Evolutionary conservation across 2,888 invertebrate genomes (phyloP).

Genomic region (Thera obeliscata): DNA sequence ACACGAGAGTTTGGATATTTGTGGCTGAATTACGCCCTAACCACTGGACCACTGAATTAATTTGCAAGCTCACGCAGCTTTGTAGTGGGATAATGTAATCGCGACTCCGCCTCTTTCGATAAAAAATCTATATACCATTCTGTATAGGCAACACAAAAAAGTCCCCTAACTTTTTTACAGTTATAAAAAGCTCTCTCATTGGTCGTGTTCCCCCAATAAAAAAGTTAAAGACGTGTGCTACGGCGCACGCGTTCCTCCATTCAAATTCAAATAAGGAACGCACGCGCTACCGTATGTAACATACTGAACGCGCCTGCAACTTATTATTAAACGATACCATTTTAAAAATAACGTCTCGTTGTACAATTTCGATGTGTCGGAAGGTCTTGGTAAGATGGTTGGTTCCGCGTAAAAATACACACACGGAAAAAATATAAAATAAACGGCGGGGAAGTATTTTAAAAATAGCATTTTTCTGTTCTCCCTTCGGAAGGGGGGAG

Average conservation of each 20-base stretch:
- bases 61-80: neutral
- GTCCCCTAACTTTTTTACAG: constrained; percentile 73
- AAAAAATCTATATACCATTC: constrained; percentile 57
- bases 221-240: constrained; percentile 78
- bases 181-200: constrained; percentile 65
- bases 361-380: constrained; percentile 35
- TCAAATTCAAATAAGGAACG: constrained; percentile 76
- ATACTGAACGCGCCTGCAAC: constrained; percentile 71
- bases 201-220: constrained; percentile 72
- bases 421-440: constrained; percentile 81
- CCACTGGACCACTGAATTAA: neutral
- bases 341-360: constrained; percentile 53
- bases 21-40: too few relatives aligned
- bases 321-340: constrained; percentile 72
- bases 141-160: constrained; percentile 63
- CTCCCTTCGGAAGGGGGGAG: constrained; percentile 78
- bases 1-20: too few relatives aligned
- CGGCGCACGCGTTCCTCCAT: constrained; percentile 68
- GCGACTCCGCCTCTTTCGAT: constrained; percentile 54
- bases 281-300: constrained; percentile 71
- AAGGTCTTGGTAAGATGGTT: constrained; percentile 54
- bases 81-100: too few relatives aligned
- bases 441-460: constrained; percentile 79
- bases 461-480: constrained; percentile 71
- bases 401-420: constrained; percentile 71